phyloP scores from a whole-genome alignment of 1,140 invertebrate genomes.

The Phymastichus coffea region DNA sequence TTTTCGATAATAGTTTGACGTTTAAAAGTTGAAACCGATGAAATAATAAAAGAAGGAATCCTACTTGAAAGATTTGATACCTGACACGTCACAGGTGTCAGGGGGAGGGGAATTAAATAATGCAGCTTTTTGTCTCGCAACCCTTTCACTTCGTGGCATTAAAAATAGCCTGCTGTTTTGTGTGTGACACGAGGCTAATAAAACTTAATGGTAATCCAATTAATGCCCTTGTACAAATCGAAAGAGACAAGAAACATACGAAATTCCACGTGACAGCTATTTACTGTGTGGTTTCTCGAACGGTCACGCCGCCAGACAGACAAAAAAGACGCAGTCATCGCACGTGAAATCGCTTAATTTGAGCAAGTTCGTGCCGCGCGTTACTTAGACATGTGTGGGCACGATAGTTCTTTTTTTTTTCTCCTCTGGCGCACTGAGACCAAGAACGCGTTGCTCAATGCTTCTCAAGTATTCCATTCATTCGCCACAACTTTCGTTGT shows the following conservation, averaged over 20 bases:
- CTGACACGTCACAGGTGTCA: not conserved
- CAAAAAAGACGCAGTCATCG: not conserved
- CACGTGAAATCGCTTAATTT: slow-evolving; percentile 13
- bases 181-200: not conserved
- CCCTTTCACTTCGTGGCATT: slow-evolving; percentile 13
- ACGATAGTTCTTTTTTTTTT: too few species aligned
- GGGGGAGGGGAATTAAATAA: not conserved
- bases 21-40: too few species aligned
- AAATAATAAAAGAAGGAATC: too few species aligned
- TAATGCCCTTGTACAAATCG: too few species aligned
- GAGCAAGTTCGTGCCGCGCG: not conserved
- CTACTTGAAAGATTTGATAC: too few species aligned
- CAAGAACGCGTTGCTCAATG: not conserved
- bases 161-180: not conserved
- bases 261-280: too few species aligned
- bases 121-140: not conserved
- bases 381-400: too few species aligned
- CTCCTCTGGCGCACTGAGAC: too few species aligned
- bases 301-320: not conserved
- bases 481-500: too few species aligned
- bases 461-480: not conserved
- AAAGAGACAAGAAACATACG: too few species aligned
- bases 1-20: too few species aligned
- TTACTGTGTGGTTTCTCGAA: too few species aligned
- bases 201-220: slow-evolving; percentile 13